Base-by-base conservation (phyloP, 2,797 vertebrate species). In the Hipposideros larvatus region DNA sequence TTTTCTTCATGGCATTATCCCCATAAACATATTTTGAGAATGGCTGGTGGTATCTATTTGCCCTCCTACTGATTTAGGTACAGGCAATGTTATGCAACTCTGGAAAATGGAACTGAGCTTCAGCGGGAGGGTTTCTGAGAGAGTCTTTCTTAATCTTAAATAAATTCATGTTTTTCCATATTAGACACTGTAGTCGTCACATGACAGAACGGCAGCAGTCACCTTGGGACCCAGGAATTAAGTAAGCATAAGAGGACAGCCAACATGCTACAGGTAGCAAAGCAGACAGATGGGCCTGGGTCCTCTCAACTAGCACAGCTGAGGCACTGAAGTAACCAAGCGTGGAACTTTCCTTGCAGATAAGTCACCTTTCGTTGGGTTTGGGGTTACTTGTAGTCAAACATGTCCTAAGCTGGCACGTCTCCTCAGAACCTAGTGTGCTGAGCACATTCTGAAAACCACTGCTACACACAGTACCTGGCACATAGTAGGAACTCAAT, bases 341-440 rank as follows among this genome's bases (percentile, higher is more conserved):
- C 41, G 2, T 22, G 77, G 24, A 75, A 65, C 63, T 57, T 68
- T 65, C 74, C 84, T 87, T 85, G 59, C 48, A 61, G 22, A 61
- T 48, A 73, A 26, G 34, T 68, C 13, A 70, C 28, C 34, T 74
- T 70, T 87, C 24, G 8, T 1, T 53, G 86, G 34, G 19, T 57
- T 95, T 57, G 74, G 66, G 90, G 70, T 59, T 66, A 80, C 46
- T 18, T 93, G 31, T 5, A 65, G 46, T 91, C 90, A 90, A 71
- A 92, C 16, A 34, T 3, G 13, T 34, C 57, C 77, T 77, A 74
- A 51, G 2, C n/a, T 87, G 75, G 55, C 24, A 57, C 6, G 51
- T 28, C 65, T 90, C 31, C 73, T 79, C 68, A 91, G 74, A 80
- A 79, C 34, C 84, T 66, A 61, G n/a, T 80, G 77, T 80, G 34